Base-by-base conservation (phyloP, 2,797 vertebrate species). In the Parotocinclus haroldoi region DNA sequence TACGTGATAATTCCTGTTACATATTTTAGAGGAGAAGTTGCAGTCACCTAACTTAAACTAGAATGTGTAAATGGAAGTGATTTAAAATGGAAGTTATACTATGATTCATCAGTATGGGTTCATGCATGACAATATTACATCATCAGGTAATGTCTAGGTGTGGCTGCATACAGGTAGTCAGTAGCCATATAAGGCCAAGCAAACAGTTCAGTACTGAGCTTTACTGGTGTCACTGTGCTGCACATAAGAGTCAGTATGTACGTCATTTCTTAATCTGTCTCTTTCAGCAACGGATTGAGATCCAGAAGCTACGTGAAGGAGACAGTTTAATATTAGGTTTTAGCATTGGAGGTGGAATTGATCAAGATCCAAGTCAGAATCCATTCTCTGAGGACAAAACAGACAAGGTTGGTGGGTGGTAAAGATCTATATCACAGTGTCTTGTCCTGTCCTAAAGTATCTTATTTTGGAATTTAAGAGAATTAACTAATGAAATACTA, bases 311-410 rank as follows among this genome's bases (percentile, higher is more conserved):
- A 58, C 89, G 91, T 0, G 90, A 96, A 17, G 91, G 89, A 14
- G 90, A 94, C 5, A 92, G 95, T 73, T 78, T 98, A 75, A 98
- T 99, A 72, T 85, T 99, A 74, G 97, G 97, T n/a, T 99, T 99
- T 87, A 98, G 97, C 83, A 99, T 99, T 0, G 96, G 96, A 82
- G 97, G 97, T 9, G 97, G 97, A 63, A 99, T 99, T 7, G 97
- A 99, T 78, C 97, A 99, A 82, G 97, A 99, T 78, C 92, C 97
- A 0, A 86, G 88, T 38, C 96, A 99, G 84, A 99, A 99, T 81
- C 97, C 96, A 0, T 99, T 93, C 82, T 98, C 96, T 0, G 93
- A 94, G 80, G 94, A 99, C 77, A 99, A 99, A 79, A 89, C 91
- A 0, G 97, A 99, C 85, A 99, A 99, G 91, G 97, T 99, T 72